Evolutionary conservation across 2,888 invertebrate species (phyloP), one percentile per base, ranked within the genome.

Genomic region (Calameuta pallipes): DNA sequence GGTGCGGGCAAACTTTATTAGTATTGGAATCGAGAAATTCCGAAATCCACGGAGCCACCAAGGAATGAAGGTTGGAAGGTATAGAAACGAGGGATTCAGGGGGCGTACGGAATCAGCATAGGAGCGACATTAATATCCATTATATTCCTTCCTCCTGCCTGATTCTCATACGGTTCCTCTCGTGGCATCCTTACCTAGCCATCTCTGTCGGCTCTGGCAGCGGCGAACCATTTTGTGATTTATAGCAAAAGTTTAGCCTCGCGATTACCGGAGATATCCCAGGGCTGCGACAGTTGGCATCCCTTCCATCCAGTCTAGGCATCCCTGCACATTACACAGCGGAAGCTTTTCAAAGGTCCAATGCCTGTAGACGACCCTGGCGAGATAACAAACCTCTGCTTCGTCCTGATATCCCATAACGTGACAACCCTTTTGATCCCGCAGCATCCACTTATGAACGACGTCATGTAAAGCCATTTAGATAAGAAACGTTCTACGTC

Each of bases 121-220:
- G 85, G 73, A 83, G 83, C 79, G 83, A 85, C 87, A 89, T 87
- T 87, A 87, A 88, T 89, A 87, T 88, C 88, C 85, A 89, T 87
- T 87, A 86, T 87, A 87, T 85, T 86, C 80, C 81, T 78, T 74
- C 75, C 78, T 82, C 79, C 82, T 80, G 81, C 75, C 81, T 82
- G 80, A 82, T 82, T 80, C 78, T 78, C 78, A 78, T 74, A 78
- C 80, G 82, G 79, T 76, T 80, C 78, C 76, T 70, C 79, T 77
- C 78, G 77, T 78, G 36, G 77, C 56, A 56, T 78, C 78, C 74
- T 71, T 78, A 34, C 71, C 56, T 56, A 56, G 56, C 56, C 79
- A 76, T 73, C 82, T 35, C 74, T 78, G 77, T 75, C 78, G 70
- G 31, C 76, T 37, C 75, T 69, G 76, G 77, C 74, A 74, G n/a